Evolutionary conservation across 2,888 invertebrate genomes (phyloP).

Genomic region (Drosophila setosimentum): DNA sequence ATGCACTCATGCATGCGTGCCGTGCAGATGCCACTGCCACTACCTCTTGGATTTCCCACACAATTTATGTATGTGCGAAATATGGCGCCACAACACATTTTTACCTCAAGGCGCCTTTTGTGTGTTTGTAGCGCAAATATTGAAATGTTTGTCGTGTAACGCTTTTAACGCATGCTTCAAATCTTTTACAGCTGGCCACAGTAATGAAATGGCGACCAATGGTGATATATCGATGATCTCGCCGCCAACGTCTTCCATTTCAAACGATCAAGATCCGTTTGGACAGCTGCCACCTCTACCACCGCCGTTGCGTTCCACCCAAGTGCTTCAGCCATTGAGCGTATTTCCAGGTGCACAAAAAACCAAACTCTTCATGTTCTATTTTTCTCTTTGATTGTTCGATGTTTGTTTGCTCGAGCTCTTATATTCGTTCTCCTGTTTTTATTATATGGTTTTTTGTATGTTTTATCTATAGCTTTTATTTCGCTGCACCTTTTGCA

Average conservation of each 20-base stretch:
- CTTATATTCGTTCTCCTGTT: slow-evolving; percentile 22
- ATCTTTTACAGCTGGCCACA: slow-evolving; percentile 83
- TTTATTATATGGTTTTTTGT: slow-evolving; percentile 9
- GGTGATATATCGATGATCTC: slow-evolving; percentile 86
- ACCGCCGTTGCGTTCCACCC: slow-evolving; percentile 86
- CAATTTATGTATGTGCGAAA: slow-evolving; percentile 77
- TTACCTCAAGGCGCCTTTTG: slow-evolving; percentile 51
- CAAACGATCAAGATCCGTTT: slow-evolving; percentile 86
- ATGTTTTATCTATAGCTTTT: slow-evolving; percentile 31
- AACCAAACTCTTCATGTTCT: slow-evolving; percentile 1
- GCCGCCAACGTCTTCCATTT: slow-evolving; percentile 86
- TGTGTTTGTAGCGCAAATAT: slow-evolving; percentile 18
- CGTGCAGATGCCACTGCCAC: slow-evolving; percentile 51
- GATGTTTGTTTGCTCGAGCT: slow-evolving; percentile 51
- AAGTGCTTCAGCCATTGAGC: slow-evolving; percentile 85
- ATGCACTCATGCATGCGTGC: slow-evolving; percentile 77
- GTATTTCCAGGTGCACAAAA: slow-evolving; percentile 85
- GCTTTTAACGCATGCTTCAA: slow-evolving; percentile 21
- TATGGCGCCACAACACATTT: slow-evolving; percentile 69
- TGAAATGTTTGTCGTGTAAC: slow-evolving; percentile 34
- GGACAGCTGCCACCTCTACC: slow-evolving; percentile 86
- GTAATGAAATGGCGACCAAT: slow-evolving; percentile 86
- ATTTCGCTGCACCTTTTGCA: slow-evolving; percentile 42
- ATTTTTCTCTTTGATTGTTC: slow-evolving; percentile 29
- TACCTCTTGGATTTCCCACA: slow-evolving; percentile 55